Conservation (phyloP, 1,140 invertebrate species). For the Diachasma alloeum region DNA sequence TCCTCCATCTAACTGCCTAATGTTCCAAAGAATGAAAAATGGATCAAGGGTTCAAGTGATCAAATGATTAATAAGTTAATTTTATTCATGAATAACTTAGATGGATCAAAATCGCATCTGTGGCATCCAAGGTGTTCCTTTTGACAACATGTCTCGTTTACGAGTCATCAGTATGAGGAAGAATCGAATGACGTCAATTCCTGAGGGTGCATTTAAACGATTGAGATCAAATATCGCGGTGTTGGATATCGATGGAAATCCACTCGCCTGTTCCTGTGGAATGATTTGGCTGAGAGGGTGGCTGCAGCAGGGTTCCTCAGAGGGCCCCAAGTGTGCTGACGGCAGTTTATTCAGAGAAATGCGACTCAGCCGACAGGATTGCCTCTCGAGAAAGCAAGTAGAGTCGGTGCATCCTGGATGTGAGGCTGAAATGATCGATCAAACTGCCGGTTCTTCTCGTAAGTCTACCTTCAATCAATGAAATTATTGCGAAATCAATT, state of each 20-base stretch:
- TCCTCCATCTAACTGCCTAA: no score
- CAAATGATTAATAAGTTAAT: not conserved
- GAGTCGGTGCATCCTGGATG: conserved; percentile 70
- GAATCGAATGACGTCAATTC: conserved; percentile 79
- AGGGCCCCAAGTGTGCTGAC: conserved; percentile 79
- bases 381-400: conserved; percentile 65
- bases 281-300: conserved; percentile 84
- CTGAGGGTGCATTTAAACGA: conserved; percentile 78
- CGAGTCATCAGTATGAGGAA: conserved; percentile 81
- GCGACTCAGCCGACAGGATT: conserved; percentile 74
- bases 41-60: no score
- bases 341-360: conserved; percentile 77
- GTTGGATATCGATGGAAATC: conserved; percentile 87
- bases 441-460: conserved; percentile 55
- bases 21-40: no score
- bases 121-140: conserved; percentile 74
- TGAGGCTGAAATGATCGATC: conserved; percentile 70
- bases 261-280: conserved; percentile 80
- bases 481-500: not conserved
- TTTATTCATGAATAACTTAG: conserved; percentile 35
- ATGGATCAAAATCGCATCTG: conserved; percentile 81
- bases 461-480: conserved; percentile 28
- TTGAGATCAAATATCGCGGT: conserved; percentile 81
- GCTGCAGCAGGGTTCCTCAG: conserved; percentile 75
- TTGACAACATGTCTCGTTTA: conserved; percentile 82